Percentiles rank a stretch among this genome's conserved stretches.
These are phyloP conservation scores for Neotragus moschatus DNA, from an alignment of 2,113 vertebrate species.

Conservation along the genomic window DNA sequence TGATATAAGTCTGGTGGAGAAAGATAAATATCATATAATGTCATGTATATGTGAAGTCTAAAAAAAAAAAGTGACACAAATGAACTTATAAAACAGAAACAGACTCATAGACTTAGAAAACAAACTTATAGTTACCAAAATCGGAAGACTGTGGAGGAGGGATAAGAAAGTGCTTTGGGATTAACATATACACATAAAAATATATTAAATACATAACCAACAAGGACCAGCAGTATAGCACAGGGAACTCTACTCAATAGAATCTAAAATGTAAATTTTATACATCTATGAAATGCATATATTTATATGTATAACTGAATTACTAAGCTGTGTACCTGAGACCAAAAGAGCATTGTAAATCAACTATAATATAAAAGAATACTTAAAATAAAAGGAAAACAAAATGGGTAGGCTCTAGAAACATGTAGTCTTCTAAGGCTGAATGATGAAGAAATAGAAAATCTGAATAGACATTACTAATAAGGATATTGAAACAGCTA, in stretches of 20 bases:
- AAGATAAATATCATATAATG: background rate
- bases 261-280: background rate
- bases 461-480: background rate
- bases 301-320: background rate
- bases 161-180: background rate
- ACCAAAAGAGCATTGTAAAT: background rate
- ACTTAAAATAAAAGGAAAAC: background rate
- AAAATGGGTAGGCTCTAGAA: background rate
- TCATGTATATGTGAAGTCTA: background rate
- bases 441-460: background rate
- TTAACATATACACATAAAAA: background rate
- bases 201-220: background rate
- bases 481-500: background rate
- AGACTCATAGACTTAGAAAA: background rate
- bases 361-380: background rate
- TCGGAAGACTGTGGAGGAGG: background rate
- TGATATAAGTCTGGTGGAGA: background rate
- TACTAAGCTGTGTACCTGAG: background rate
- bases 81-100: background rate
- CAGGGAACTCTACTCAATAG: background rate
- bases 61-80: background rate
- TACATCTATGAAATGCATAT: background rate
- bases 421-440: background rate
- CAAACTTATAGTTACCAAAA: background rate
- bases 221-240: background rate